Evolutionary conservation across 2,113 vertebrate species (phyloP).

Genomic region (Menura novaehollandiae): DNA sequence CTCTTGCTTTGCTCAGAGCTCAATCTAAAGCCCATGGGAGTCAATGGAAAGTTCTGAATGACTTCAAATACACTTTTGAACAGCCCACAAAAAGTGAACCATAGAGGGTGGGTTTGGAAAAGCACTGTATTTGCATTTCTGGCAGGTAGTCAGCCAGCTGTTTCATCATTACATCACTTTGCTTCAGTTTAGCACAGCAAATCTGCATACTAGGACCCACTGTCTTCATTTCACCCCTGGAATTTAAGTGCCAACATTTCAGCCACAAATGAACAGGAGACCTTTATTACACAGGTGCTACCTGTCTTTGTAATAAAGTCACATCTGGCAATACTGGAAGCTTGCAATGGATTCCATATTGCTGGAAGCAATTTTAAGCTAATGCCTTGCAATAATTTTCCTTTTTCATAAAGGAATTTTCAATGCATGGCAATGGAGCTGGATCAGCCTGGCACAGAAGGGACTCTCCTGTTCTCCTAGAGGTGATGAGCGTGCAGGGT

Average conservation of each 20-base stretch:
- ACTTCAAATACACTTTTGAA: not conserved
- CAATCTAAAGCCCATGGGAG: not conserved
- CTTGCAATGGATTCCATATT: not conserved
- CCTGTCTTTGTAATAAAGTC: not conserved
- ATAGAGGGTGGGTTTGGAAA: not conserved
- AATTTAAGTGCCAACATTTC: not conserved
- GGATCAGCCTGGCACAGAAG: not conserved
- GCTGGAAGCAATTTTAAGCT: not conserved
- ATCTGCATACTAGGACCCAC: not conserved
- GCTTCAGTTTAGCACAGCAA: not conserved
- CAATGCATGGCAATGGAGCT: not conserved
- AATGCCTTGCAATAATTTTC: not conserved
- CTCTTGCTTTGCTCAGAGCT: slow-evolving; percentile 1
- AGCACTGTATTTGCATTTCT: not conserved
- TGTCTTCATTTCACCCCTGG: not conserved
- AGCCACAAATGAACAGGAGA: not conserved
- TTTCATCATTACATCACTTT: not conserved
- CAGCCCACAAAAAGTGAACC: not conserved
- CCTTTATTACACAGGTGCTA: not conserved
- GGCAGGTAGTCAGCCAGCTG: not conserved
- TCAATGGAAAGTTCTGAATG: not conserved
- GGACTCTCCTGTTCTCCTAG: not conserved
- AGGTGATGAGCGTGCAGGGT: not conserved
- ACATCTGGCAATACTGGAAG: not conserved
- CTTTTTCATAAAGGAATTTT: not conserved